phyloP scores from a whole-genome alignment of 2,113 vertebrate genomes.

The Phoenicopterus ruber region DNA sequence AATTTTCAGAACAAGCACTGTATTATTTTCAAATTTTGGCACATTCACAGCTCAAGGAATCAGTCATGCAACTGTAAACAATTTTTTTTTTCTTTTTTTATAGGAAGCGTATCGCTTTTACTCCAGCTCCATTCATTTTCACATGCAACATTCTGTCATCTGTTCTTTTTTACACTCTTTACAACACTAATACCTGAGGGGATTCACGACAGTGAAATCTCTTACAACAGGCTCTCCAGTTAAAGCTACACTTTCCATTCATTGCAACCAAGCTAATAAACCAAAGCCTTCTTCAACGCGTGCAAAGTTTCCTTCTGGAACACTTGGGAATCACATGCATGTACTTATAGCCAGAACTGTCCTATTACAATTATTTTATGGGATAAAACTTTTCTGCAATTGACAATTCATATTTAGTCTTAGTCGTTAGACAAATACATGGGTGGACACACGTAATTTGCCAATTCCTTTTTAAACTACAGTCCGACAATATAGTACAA shows the following conservation, averaged over 20 bases:
- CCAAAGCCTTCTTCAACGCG: background rate
- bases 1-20: background rate
- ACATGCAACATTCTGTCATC: background rate
- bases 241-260: background rate
- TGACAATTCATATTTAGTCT: background rate
- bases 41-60: constrained; percentile 1
- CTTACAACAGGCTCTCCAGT: background rate
- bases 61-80: background rate
- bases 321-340: background rate
- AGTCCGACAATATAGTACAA: background rate
- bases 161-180: background rate
- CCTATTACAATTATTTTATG: background rate
- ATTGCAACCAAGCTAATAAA: background rate
- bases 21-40: constrained; percentile 5
- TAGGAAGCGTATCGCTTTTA: background rate
- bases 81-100: background rate
- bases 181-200: constrained; percentile 1
- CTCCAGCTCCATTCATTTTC: background rate
- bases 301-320: background rate
- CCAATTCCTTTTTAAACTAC: background rate
- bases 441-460: background rate
- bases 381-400: background rate
- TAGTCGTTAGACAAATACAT: background rate
- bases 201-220: background rate
- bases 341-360: background rate